Evolutionary conservation across 2,888 invertebrate species (phyloP), one percentile per base, ranked within the genome.

Genomic region (Hoplodrina ambigua): DNA sequence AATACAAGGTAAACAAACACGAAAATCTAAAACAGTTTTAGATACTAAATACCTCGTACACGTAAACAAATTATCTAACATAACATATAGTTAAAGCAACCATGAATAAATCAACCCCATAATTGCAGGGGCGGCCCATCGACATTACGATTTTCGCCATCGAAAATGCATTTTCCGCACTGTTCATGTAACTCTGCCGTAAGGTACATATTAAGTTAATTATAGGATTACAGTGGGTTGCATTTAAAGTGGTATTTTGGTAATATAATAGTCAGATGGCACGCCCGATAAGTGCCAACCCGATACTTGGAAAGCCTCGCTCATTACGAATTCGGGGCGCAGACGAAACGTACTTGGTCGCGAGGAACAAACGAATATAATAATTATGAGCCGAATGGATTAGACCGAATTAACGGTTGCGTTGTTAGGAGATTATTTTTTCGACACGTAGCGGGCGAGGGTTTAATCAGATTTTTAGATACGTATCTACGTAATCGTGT

Each of bases 191-290:
- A 90, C 84, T 87, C 80, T 82, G 79, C 82, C 87, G 81, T 81
- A 90, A 88, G 88, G 88, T 95, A 93, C 93, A 94, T 92, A 77
- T 95, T 94, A 94, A 94, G 90, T 93, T 95, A 96, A 96, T 95
- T 95, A 94, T 93, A 93, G 95, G 93, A 93, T 94, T 93, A 94
- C 88, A 89, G 81, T 84, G 90, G 90, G 90, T 88, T 94, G 95
- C 92, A 94, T 95, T 95, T 94, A 92, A 94, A 94, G 93, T 92
- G 91, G 93, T 94, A 94, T 96, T 96, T 95, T 92, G 94, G 95
- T 95, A 95, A 95, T 94, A 94, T 94, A 94, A 94, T 93, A 94
- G 95, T 95, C 92, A 93, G 95, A 95, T 95, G 94, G 95, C 94
- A 95, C 95, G 95, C 93, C 90, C 90, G 95, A 95, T 95, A 94